Conservation (phyloP, 2,888 invertebrate genomes). For the Pandemis corylana region DNA sequence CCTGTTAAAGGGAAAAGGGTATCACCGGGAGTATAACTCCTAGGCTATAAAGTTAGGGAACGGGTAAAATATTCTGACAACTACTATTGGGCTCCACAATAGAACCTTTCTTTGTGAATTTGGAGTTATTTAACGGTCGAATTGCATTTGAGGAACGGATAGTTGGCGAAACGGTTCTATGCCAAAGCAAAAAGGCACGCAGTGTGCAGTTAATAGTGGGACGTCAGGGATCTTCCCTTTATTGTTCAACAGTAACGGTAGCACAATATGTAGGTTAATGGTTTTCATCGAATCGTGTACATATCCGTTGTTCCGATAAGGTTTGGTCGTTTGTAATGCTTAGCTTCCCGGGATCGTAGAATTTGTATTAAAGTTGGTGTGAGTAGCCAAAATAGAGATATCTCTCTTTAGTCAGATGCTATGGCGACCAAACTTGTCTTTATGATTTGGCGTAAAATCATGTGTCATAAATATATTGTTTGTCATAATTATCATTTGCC, state of each 20-base stretch:
- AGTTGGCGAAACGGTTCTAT: not conserved
- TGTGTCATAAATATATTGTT: too few species aligned
- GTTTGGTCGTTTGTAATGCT: not conserved
- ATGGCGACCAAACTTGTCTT: too few species aligned
- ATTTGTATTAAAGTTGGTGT: not conserved
- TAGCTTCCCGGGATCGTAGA: too few species aligned
- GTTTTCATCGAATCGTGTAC: not conserved
- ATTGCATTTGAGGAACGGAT: not conserved
- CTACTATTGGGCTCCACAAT: conserved; percentile 17
- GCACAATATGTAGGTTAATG: not conserved
- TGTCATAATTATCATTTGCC: too few species aligned
- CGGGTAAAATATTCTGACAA: conserved; percentile 35
- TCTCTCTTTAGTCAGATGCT: too few species aligned
- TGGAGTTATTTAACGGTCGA: not conserved
- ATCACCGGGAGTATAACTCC: conserved; percentile 18
- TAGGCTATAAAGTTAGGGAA: conserved; percentile 2
- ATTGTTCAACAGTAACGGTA: not conserved
- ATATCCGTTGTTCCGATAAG: not conserved
- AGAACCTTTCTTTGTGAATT: conserved; percentile 2
- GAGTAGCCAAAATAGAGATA: too few species aligned
- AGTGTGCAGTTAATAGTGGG: not conserved
- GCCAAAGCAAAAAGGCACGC: not conserved
- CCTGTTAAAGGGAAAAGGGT: conserved; percentile 18
- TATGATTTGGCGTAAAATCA: too few species aligned
- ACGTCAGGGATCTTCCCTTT: not conserved